Base-by-base conservation (phyloP, 2,888 invertebrate species). In the Rhabditophanes sp. region DNA sequence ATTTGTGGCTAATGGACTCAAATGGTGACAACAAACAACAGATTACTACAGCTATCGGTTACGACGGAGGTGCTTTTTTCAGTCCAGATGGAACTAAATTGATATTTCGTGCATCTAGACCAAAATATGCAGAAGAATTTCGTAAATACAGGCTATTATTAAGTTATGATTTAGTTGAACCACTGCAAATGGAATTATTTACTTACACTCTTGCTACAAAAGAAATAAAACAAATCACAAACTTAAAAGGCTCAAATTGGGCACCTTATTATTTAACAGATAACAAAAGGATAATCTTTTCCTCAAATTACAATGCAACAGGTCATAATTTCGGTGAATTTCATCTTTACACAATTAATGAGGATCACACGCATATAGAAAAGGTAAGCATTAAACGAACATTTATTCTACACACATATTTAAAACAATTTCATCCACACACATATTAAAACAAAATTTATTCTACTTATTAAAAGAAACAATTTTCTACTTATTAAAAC, bases 51-150 rank as follows among this genome's bases (percentile, higher is more conserved):
- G 21, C 17, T 3, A 8, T 50, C 14, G 59, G 59, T 14, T 59
- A 59, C 38, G 56, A 59, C 26, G 59, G 59, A 7, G 59, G 59
- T 16, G 50, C 53, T 2, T 59, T 60, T 49, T 59, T 59, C 43
- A 49, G 50, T 25, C 56, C 56, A 1, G 56, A 59, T 30, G 56
- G 56, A 19, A 54, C 46, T 32, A 40, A 50, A 9, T 38, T 59
- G 16, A 46, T 59, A 11, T 59, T 53, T 39, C 34, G 59, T 1
- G 59, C 59, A 2, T 53, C 53, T n/a, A 32, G 53, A 12, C 58
- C 56, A 2, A 52, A 52, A 16, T 53, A 50, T 3, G 6, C 15
- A 3, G 42, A 37, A 4, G 58, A 56, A 24, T 38, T 51, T 7
- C 41, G 39, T 1, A 48, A 46, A 21, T 59, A 59, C 37, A 50